Evolutionary conservation across 1,140 invertebrate genomes (phyloP).

Genomic region (Pteromalus puparum): DNA sequence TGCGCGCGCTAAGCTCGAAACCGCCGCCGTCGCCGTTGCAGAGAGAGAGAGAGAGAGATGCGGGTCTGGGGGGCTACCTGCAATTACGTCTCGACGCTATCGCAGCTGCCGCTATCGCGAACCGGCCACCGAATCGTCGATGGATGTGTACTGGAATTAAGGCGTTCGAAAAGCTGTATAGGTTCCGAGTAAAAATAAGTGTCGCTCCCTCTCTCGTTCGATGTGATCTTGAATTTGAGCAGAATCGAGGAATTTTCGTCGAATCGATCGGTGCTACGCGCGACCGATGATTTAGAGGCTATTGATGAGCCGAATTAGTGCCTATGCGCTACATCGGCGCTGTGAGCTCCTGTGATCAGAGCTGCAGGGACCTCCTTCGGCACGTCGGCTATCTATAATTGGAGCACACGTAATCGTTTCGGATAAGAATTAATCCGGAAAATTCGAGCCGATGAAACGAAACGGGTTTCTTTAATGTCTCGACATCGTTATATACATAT

Average conservation of each 20-base stretch:
- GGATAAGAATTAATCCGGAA: not conserved
- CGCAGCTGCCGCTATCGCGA: slow-evolving; percentile 33
- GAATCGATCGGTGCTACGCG: not conserved
- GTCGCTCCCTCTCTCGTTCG: not conserved
- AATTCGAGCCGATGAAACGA: too few species aligned
- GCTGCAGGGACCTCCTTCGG: too few species aligned
- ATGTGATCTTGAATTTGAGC: not conserved
- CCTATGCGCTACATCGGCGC: not conserved
- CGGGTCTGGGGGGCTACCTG: slow-evolving; percentile 36
- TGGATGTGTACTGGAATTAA: not conserved
- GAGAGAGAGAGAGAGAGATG: slow-evolving; percentile 3
- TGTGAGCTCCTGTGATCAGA: slow-evolving; percentile 7
- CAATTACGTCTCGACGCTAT: slow-evolving; percentile 33
- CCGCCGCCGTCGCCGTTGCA: too few species aligned
- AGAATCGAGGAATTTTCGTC: not conserved
- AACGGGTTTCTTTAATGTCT: not conserved
- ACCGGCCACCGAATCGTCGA: not conserved
- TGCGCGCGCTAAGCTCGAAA: slow-evolving; percentile 13
- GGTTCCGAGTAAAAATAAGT: not conserved
- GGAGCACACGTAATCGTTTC: not conserved
- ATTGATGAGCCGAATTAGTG: not conserved
- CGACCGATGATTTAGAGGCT: not conserved
- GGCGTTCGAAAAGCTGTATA: not conserved
- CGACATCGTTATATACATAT: not conserved
- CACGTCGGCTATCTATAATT: not conserved